Evolutionary conservation across 2,113 vertebrate species (phyloP).

Genomic region (Nerophis ophidion): DNA sequence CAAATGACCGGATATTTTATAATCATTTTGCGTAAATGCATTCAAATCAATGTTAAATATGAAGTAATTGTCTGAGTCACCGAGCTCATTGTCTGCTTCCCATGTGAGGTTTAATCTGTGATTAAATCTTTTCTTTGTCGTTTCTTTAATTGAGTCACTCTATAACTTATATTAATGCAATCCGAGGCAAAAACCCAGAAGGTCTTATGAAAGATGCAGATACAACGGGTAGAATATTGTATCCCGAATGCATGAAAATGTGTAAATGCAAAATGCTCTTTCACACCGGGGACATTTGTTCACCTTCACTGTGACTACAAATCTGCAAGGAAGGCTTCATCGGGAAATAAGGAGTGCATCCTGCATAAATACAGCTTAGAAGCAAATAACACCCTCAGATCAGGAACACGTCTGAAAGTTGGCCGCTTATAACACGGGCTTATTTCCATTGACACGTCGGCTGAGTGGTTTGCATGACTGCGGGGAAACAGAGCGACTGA

Average conservation of each 20-base stretch:
- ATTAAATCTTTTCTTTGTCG: slow-evolving; percentile 4
- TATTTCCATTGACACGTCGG: slow-evolving; percentile 41
- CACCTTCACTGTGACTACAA: slow-evolving; percentile 10
- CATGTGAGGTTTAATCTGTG: background rate
- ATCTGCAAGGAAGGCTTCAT: slow-evolving; percentile 16
- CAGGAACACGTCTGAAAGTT: slow-evolving; percentile 25
- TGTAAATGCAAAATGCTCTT: slow-evolving; percentile 13
- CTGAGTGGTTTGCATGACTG: slow-evolving; percentile 23
- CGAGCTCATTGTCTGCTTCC: background rate
- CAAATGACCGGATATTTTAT: background rate
- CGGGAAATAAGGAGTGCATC: slow-evolving; percentile 17
- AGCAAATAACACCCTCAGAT: slow-evolving; percentile 26
- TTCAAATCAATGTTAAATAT: background rate
- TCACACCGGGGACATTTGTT: slow-evolving; percentile 18
- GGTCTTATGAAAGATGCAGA: slow-evolving; percentile 4
- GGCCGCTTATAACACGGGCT: slow-evolving; percentile 31
- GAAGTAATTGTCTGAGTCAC: background rate
- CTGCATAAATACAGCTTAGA: slow-evolving; percentile 24
- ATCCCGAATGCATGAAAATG: slow-evolving; percentile 4
- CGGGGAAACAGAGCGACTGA: slow-evolving; percentile 21
- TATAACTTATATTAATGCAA: slow-evolving; percentile 13
- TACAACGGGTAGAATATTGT: background rate
- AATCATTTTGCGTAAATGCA: background rate
- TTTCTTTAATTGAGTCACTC: slow-evolving; percentile 20
- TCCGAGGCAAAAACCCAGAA: slow-evolving; percentile 13